Evolutionary conservation across 2,113 vertebrate species (phyloP).

Genomic region (Psilopogon haemacephalus): DNA sequence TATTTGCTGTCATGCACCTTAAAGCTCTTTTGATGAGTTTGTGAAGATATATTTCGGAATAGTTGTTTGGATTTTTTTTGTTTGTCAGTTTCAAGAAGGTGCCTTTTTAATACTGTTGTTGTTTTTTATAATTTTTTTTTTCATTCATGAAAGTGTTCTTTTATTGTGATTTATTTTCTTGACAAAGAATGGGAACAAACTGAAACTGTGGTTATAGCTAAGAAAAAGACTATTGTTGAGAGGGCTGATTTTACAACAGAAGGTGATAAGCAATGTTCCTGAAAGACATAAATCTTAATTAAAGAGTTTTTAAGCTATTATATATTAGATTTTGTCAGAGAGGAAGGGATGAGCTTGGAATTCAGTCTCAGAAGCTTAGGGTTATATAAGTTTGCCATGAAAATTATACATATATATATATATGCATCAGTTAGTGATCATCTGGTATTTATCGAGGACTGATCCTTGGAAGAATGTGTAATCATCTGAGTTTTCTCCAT

Average conservation of each 20-base stretch:
- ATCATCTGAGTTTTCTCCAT: constrained; percentile 24
- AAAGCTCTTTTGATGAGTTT: background rate
- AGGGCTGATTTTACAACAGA: background rate
- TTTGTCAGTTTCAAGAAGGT: too few species aligned
- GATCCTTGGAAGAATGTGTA: constrained; percentile 43
- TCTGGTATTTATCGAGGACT: constrained; percentile 25
- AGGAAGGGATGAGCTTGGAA: background rate
- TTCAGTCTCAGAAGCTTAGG: background rate
- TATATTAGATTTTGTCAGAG: background rate
- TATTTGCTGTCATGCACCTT: background rate
- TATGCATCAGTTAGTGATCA: background rate
- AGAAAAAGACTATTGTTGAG: background rate
- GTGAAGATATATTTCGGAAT: background rate
- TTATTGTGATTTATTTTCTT: background rate
- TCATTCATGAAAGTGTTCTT: background rate
- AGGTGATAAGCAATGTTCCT: background rate
- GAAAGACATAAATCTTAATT: background rate
- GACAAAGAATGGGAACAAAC: background rate
- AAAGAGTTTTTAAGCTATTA: background rate
- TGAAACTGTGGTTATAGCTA: background rate
- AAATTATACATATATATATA: background rate
- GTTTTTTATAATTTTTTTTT: too few species aligned
- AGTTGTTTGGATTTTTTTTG: background rate
- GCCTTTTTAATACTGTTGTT: too few species aligned
- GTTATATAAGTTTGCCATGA: background rate